Conservation (phyloP, 2,888 invertebrate species). For the Sinelater perroti region DNA sequence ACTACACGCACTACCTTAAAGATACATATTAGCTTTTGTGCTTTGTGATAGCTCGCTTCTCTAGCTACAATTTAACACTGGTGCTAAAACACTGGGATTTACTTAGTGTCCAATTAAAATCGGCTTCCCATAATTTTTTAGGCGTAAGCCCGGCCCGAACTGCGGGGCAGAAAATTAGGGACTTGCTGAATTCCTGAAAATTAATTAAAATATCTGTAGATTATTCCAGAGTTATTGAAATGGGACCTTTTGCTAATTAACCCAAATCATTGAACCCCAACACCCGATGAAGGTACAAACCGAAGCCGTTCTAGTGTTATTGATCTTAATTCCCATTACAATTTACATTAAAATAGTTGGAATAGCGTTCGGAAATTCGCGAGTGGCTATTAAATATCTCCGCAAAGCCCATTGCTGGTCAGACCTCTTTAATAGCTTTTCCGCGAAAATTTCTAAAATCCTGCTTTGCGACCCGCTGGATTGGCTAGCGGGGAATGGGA, state of each 20-base stretch:
- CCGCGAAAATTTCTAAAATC: constrained; percentile 7
- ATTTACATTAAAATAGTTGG: constrained; percentile 33
- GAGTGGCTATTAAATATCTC: constrained; percentile 28
- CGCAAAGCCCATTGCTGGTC: constrained; percentile 3
- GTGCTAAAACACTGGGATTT: no score
- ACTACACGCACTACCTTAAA: no score
- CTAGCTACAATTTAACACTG: no score
- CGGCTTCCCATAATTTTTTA: constrained; percentile 8
- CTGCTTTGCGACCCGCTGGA: no score
- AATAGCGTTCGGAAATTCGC: constrained; percentile 25
- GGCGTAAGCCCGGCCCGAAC: constrained; percentile 11
- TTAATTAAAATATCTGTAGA: constrained; percentile 32
- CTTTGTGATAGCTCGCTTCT: no score
- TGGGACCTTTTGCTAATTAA: constrained; percentile 29
- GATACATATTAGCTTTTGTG: no score
- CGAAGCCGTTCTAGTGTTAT: constrained; percentile 30
- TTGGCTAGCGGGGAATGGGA: no score
- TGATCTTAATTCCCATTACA: constrained; percentile 31
- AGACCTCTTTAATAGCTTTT: constrained; percentile 6
- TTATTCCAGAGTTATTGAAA: constrained; percentile 31
- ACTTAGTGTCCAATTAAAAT: constrained; percentile 13
- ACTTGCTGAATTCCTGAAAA: constrained; percentile 13
- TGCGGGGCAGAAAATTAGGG: constrained; percentile 12
- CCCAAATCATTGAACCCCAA: constrained; percentile 27
- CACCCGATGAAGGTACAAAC: constrained; percentile 25